Conservation (phyloP, 2,113 vertebrate species). For the Pagrus major region DNA sequence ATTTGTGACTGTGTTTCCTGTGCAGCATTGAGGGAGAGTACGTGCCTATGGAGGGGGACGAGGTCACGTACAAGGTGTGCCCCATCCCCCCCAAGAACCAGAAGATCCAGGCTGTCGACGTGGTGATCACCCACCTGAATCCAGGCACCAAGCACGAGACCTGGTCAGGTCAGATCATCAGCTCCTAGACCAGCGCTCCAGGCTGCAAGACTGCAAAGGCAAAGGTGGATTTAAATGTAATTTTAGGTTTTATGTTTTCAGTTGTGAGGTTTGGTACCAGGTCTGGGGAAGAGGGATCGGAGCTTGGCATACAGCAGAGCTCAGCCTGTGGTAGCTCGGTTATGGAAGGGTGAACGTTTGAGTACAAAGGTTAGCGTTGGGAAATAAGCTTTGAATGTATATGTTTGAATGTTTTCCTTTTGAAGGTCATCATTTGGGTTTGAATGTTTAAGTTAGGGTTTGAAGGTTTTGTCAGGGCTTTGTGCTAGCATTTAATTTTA, state of each 20-base stretch:
- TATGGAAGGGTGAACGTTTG: background rate
- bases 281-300: background rate
- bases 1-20: background rate
- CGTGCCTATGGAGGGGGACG: conserved; percentile 96
- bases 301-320: background rate
- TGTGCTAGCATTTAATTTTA: conserved; percentile 29
- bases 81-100: conserved; percentile 98
- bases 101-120: conserved; percentile 98
- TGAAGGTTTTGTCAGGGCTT: no score
- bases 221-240: conserved; percentile 19
- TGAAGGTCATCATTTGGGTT: background rate
- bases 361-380: background rate
- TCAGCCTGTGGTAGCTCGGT: background rate
- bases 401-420: conserved; percentile 55
- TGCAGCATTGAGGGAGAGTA: conserved; percentile 97
- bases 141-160: conserved; percentile 97
- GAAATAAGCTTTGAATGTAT: conserved; percentile 64
- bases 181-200: conserved; percentile 85
- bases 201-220: conserved; percentile 5
- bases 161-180: conserved; percentile 96
- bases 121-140: conserved; percentile 95
- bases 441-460: background rate
- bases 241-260: conserved; percentile 45
- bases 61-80: conserved; percentile 98
- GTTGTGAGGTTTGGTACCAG: conserved; percentile 10